phyloP scores from a whole-genome alignment of 2,797 vertebrate genomes.

The Alectoris magna region DNA sequence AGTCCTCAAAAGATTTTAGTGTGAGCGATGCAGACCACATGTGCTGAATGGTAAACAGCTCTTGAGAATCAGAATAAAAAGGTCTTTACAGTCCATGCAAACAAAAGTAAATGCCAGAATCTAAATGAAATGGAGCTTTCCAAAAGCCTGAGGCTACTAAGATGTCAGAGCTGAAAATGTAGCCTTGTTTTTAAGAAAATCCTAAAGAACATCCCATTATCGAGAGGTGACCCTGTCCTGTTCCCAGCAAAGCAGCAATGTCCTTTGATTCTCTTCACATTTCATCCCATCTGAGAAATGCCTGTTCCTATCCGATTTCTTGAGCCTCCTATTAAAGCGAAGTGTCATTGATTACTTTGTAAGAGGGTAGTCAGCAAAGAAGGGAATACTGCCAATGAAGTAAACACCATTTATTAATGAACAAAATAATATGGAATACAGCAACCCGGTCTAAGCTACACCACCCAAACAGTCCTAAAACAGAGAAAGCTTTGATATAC shows the following conservation, averaged over 20 bases:
- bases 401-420: conserved; percentile 7
- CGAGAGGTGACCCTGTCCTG: background rate
- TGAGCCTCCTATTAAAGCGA: background rate
- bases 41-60: conserved; percentile 74
- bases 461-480: background rate
- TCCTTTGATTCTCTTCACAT: background rate
- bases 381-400: background rate
- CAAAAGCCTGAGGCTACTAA: conserved; percentile 52
- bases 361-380: background rate
- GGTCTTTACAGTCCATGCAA: conserved; percentile 68
- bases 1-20: conserved; percentile 37
- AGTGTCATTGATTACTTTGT: background rate
- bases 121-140: conserved; percentile 55
- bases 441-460: background rate
- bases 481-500: background rate
- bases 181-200: conserved; percentile 31
- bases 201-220: background rate
- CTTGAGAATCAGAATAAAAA: conserved; percentile 71
- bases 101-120: conserved; percentile 64
- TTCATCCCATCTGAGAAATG: background rate
- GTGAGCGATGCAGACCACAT: conserved; percentile 61
- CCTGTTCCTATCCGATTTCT: background rate
- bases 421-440: background rate
- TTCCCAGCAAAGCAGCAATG: background rate
- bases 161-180: background rate